phyloP scores from a whole-genome alignment of 2,888 invertebrate genomes.

The Pantelozetes paolii region DNA sequence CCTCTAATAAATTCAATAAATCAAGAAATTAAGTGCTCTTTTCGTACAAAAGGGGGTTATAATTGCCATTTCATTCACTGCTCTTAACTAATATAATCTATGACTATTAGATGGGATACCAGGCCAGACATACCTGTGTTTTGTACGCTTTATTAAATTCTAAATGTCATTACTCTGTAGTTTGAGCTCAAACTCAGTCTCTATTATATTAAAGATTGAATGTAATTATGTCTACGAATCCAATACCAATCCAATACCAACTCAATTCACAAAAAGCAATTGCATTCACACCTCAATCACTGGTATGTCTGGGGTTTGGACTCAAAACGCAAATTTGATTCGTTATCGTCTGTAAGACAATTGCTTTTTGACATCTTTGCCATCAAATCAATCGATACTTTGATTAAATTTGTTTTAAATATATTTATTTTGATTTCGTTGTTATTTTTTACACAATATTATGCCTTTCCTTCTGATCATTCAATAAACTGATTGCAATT shows the following conservation, averaged over 20 bases:
- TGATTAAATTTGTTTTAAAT: slow-evolving; percentile 14
- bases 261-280: slow-evolving; percentile 8
- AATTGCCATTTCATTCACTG: slow-evolving; percentile 8
- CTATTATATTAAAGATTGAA: slow-evolving; percentile 23
- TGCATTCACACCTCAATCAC: neutral
- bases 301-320: neutral
- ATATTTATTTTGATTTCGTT: slow-evolving; percentile 22
- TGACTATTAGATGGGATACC: slow-evolving; percentile 7
- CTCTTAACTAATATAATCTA: slow-evolving; percentile 1
- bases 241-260: too few species aligned
- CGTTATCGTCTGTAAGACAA: neutral
- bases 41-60: neutral
- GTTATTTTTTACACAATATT: neutral
- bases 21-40: slow-evolving; percentile 16
- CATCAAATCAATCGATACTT: neutral
- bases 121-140: neutral
- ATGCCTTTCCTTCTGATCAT: neutral
- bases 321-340: slow-evolving; percentile 3
- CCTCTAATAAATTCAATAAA: slow-evolving; percentile 24
- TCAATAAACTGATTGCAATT: neutral
- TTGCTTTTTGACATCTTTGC: slow-evolving; percentile 20
- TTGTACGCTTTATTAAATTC: slow-evolving; percentile 22
- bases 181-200: neutral
- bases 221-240: slow-evolving; percentile 26
- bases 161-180: slow-evolving; percentile 16